Evolutionary conservation across 2,113 vertebrate species (phyloP), one percentile per base, ranked within the genome.

Genomic region (Ptychochromis oligacanthus): DNA sequence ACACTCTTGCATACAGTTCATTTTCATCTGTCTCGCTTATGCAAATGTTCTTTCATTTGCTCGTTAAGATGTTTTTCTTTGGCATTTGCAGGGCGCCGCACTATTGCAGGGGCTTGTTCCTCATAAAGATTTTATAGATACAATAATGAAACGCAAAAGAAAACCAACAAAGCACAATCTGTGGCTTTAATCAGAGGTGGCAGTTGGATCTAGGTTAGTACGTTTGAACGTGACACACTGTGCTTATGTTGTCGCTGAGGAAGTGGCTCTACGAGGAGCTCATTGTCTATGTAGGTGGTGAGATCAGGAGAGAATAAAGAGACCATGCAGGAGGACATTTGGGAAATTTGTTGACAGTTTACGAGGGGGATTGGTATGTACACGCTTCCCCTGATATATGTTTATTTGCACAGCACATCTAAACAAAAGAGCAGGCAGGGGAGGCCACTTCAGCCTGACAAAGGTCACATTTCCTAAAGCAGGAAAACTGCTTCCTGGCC

Each of bases 401-500:
- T 95, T 96, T 95, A 95, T 96, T 96, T 95, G 90, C 89, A 89
- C 92, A 94, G 92, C 81, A 87, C 87, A 91, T 92, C 93, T 91
- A 94, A 94, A 96, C 95, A 95, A 95, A 96, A 93, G 95, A 93
- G 91, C 59, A 85, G 88, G 78, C 72, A 84, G 91, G 46, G 93
- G 91, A 96, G 94, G 91, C 90, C 95, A 92, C 94, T 94, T 92
- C 85, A 92, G 91, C 91, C 1, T 61, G 88, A 93, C 94, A 94
- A 96, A 96, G 95, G 94, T 96, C 82, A 6, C 88, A 83, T 82
- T 97, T 96, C 96, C 95, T 94, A 93, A 84, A 84, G 87, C 93
- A 95, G 95, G 95, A 96, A 96, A 95, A 93, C 83, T 92, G 88
- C 86, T 90, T 93, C 94, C 95, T 95, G 93, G 64, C 89, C 84